Evolutionary conservation across 2,888 invertebrate genomes (phyloP), one percentile per base, ranked within the genome.

Genomic region (Sminthurides aquaticus): DNA sequence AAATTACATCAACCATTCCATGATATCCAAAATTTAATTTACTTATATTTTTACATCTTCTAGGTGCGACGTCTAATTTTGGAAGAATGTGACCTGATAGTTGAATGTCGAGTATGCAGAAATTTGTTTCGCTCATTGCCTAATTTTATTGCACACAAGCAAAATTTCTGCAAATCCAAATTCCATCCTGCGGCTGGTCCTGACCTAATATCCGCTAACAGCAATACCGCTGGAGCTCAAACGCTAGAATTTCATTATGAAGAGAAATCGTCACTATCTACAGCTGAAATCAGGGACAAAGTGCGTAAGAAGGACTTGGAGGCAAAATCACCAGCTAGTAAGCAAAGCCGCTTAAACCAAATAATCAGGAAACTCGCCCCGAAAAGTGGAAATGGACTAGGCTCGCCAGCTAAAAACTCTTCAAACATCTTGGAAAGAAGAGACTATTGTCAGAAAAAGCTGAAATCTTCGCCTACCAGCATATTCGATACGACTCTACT

Each of bases 131-230:
- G 94, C 73, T 90, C 90, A 77, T 80, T 94, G 70, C 87, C 88
- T 20, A 93, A 94, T 80, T 91, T 93, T 77, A 84, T 94, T 73
- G 87, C 90, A 43, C 95, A 95, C 78, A 95, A 95, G 79, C 83
- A 92, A 66, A 84, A 86, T 49, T 94, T 88, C 78, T 94, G 94
- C 76, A 83, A 73, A 49, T 74, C 76, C n/a, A 20, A 57, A 25
- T 72, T 62, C 58, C 62, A 69, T 56, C 66, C 71, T 8, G 62
- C 71, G 24, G 49, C 63, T 15, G 63, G 56, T 28, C 28, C 43
- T 49, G 57, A 59, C 3, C 60, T 48, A 56, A 49, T 57, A 2
- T 34, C 56, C 15, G 56, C 60, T 22, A 29, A 57, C 22, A 57
- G 60, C 15, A 54, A 29, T 11, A 57, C 57, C 22, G 11, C 49